Base-by-base conservation (phyloP, 2,797 vertebrate species). In the Coreius guichenoti region DNA sequence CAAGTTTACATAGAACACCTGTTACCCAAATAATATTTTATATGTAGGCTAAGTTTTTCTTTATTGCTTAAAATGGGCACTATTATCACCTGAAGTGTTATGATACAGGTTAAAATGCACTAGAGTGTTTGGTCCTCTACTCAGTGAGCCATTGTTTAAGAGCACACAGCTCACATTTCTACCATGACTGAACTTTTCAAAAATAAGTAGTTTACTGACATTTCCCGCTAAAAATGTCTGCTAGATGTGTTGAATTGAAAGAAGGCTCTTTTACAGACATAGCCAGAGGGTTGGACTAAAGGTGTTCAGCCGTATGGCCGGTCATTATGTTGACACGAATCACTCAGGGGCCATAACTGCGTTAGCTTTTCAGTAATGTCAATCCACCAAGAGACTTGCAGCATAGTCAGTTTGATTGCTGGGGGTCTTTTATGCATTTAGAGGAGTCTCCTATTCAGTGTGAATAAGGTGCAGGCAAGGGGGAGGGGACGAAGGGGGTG, bases 381-480 rank as follows among this genome's bases (percentile, higher is more conserved):
- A 74, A 84, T 93, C 91, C 89, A 90, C 87, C 70, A 87, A 92
- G 90, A 93, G 92, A 90, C 92, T 92, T 92, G 93, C 92, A 93
- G 92, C 91, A 92, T 92, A 90, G 89, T 90, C 87, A 76, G 91
- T 43, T 89, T 93, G 92, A 90, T 94, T 91, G 91, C 92, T 94
- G 94, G 93, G 89, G 95, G 92, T 94, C 94, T 95, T 93, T 92
- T 91, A 94, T 95, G 91, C 90, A 89, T 91, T 88, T 90, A 88
- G 91, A 90, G 89, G 90, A 82, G 90, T 91, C 92, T 92, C 90
- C 91, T 93, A 94, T 94, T 94, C 93, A 93, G 90, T 91, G 91
- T 94, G 92, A 95, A 96, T 96, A 95, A 94, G 93, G 93, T 94
- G 93, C 76, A 89, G 86, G 86, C 88, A 61, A 85, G 91, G 91